Base-by-base conservation (phyloP, 2,113 vertebrate genomes). In the Noturus placidus region DNA sequence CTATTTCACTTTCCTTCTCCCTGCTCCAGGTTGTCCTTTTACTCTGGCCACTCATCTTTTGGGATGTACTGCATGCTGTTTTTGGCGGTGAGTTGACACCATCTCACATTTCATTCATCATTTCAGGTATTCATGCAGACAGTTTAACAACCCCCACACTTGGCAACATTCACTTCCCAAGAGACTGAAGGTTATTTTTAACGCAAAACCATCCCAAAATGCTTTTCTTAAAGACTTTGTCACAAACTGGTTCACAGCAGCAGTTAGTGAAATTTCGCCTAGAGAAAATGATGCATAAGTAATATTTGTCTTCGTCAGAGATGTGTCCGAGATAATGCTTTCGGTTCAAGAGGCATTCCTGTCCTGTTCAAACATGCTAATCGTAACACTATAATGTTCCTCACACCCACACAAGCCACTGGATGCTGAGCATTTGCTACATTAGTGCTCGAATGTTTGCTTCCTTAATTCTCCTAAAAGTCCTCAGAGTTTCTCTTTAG, bases 31-130 rank as follows among this genome's bases (percentile, higher is more conserved):
- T 88, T 99, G 76, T 99, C 98, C 6, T 99, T 99, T 94, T 99
- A 99, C 87, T 99, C 98, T 0, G 97, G 98, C 1, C 98, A 99
- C 91, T 97, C 98, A 0, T 99, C 98, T 67, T 99, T 99, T 8
- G 97, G 96, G 79, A 99, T 99, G 98, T 99, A 99, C 94, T 98
- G 97, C 93, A 98, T 99, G 98, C 91, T 98, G 86, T 99, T 99
- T 93, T 92, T 99, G 33, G 97, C 96, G 86, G 98, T 99, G 91
- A 98, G 97, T 95, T 77, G 63, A 54, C 56, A 7, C 83, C 22
- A 22, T 77, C 38, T 85, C 65, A 81, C 83, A 72, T 81, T 82
- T n/a, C 33, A 17, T 52, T 76, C 57, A 77, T 88, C 69, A 70
- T 19, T 52, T 3, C 46, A 63, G 20, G 14, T 27, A 65, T 70